phyloP scores from a whole-genome alignment of 2,113 vertebrate species.

The Quiscalus mexicanus region DNA sequence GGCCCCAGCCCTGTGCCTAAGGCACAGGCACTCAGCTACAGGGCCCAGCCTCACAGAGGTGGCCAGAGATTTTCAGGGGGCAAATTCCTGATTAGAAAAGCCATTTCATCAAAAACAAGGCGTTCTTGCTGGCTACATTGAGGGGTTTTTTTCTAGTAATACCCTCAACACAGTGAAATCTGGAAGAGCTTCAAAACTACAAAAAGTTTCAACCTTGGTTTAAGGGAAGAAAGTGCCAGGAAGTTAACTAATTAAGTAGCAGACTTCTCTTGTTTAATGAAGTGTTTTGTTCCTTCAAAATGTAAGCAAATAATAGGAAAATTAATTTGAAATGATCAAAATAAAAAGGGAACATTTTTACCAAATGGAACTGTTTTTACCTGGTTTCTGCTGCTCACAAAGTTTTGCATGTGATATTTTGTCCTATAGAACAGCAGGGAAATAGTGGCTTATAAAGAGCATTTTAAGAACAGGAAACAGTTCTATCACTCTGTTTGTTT shows the following conservation, averaged over 20 bases:
- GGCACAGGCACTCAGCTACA: background rate
- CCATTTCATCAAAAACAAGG: background rate
- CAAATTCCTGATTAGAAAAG: background rate
- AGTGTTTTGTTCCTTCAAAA: background rate
- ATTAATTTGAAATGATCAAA: background rate
- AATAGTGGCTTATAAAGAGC: background rate
- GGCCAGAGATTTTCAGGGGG: background rate
- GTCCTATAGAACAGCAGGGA: background rate
- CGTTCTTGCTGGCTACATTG: background rate
- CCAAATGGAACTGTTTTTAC: background rate
- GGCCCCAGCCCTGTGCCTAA: background rate
- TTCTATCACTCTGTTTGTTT: background rate
- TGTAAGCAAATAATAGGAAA: background rate
- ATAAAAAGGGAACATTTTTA: background rate
- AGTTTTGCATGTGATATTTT: background rate
- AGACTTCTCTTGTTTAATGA: background rate
- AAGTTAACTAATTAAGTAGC: background rate
- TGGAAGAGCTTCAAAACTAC: background rate
- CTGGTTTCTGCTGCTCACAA: background rate
- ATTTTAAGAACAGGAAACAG: background rate
- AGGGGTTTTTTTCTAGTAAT: background rate
- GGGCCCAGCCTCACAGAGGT: background rate
- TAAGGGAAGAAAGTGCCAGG: background rate
- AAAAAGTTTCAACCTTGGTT: background rate
- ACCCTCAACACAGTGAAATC: background rate